A percentile compares a stretch with the other conserved stretches of the same genome.
These are phyloP conservation scores for Pipistrellus nathusii DNA, from an alignment of 2,797 vertebrate species.

Conservation along the genomic window DNA sequence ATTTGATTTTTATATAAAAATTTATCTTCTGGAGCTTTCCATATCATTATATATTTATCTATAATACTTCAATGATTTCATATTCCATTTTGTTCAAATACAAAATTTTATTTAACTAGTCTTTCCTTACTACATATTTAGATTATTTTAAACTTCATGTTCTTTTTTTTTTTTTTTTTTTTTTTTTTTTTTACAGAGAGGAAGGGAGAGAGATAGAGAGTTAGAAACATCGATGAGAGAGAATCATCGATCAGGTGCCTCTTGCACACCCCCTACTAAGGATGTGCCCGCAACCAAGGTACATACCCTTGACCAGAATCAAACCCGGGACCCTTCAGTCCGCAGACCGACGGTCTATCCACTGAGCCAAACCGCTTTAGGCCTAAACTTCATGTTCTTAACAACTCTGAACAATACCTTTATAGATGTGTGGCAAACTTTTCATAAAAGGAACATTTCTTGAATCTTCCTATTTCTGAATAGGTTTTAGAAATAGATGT, in stretches of 20 bases:
- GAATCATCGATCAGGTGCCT: no score
- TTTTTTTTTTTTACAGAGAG: no score
- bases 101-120: not conserved
- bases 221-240: no score
- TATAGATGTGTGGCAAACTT: not conserved
- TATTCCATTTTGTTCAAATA: conserved; percentile 1
- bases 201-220: no score
- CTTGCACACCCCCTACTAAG: no score
- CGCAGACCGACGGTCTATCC: no score
- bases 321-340: no score
- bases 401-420: conserved; percentile 23
- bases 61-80: not conserved
- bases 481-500: conserved; percentile 34
- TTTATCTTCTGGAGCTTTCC: not conserved
- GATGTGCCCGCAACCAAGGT: no score
- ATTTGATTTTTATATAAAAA: conserved; percentile 30
- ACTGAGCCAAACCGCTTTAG: no score
- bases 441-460: conserved; percentile 4
- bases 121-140: not conserved
- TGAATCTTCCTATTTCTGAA: conserved; percentile 52
- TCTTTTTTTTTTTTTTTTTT: not conserved
- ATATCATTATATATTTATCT: not conserved
- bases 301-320: no score
- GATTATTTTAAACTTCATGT: not conserved
- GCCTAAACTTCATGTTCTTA: not conserved